Evolutionary conservation across 2,797 vertebrate genomes (phyloP).

Genomic region (Acanthurus lineatus): DNA sequence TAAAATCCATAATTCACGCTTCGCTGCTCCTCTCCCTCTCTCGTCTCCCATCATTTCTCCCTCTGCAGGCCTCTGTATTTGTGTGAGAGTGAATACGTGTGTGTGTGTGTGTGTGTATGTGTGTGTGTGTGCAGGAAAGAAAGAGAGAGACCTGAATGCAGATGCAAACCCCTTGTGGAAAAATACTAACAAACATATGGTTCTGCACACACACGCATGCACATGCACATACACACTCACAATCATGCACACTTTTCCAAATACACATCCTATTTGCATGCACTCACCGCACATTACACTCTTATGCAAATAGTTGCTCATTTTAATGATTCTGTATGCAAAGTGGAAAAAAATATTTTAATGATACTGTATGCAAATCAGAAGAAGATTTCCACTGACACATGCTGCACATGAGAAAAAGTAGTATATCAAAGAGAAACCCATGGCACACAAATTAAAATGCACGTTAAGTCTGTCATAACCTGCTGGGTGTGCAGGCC

Average conservation of each 20-base stretch:
- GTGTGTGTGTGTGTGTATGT: slow-evolving; percentile 8
- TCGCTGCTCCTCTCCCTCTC: slow-evolving; percentile 57
- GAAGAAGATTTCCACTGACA: slow-evolving; percentile 34
- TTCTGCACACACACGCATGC: slow-evolving; percentile 14
- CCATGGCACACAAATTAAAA: slow-evolving; percentile 47
- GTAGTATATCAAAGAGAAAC: slow-evolving; percentile 55
- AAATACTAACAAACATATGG: slow-evolving; percentile 69
- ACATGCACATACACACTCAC: slow-evolving; percentile 16
- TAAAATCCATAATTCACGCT: slow-evolving; percentile 83
- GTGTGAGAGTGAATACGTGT: slow-evolving; percentile 2
- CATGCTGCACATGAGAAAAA: slow-evolving; percentile 46
- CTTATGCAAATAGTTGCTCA: slow-evolving; percentile 58
- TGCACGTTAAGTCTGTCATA: slow-evolving; percentile 38
- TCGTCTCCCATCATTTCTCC: slow-evolving; percentile 58
- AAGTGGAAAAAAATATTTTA: slow-evolving; percentile 43
- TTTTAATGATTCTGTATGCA: slow-evolving; percentile 59
- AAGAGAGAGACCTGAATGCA: slow-evolving; percentile 66
- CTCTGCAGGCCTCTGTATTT: slow-evolving; percentile 58
- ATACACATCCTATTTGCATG: slow-evolving; percentile 44
- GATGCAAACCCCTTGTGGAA: slow-evolving; percentile 69
- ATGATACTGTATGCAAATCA: slow-evolving; percentile 63
- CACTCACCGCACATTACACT: slow-evolving; percentile 29
- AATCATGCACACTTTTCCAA: background rate
- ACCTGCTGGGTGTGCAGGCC: slow-evolving; percentile 27
- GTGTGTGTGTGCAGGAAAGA: background rate